A percentile compares a stretch with the other conserved stretches of the same genome.
Conservation (phyloP, 2,888 invertebrate genomes). For the Helicoverpa assulta region DNA sequence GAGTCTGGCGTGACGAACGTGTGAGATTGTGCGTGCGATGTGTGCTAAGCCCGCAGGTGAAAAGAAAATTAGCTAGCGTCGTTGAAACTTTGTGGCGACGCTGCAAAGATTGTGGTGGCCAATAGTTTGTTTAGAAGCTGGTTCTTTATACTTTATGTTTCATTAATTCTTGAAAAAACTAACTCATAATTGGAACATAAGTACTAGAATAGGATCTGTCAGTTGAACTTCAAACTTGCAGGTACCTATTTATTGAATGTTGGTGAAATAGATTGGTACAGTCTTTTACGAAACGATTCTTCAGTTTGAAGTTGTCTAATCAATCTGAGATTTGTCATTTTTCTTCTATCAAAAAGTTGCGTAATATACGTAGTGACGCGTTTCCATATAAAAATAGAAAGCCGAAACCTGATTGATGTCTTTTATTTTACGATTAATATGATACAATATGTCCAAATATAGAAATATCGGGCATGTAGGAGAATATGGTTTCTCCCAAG, state of each 20-base stretch:
- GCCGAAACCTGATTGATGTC: background rate
- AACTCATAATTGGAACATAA: background rate
- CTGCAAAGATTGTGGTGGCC: no score
- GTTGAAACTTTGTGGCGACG: constrained; percentile 8
- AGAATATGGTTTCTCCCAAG: no score
- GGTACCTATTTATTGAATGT: no score
- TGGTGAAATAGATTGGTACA: no score
- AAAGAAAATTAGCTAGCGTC: constrained; percentile 22
- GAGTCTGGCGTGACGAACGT: constrained; percentile 55
- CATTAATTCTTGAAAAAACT: background rate
- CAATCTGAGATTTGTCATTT: no score
- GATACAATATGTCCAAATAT: background rate
- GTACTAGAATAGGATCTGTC: background rate
- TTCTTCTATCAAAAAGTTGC: no score
- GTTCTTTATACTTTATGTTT: no score
- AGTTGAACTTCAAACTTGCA: background rate
- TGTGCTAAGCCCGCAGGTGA: constrained; percentile 26
- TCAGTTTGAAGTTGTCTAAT: no score
- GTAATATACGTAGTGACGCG: no score
- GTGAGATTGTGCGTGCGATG: constrained; percentile 63
- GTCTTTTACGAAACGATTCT: no score
- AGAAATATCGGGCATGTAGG: background rate
- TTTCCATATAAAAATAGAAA: background rate
- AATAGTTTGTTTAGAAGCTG: background rate
- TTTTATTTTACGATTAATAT: background rate